Evolutionary conservation across 1,140 invertebrate genomes (phyloP).

Genomic region (Ceratitis capitata): DNA sequence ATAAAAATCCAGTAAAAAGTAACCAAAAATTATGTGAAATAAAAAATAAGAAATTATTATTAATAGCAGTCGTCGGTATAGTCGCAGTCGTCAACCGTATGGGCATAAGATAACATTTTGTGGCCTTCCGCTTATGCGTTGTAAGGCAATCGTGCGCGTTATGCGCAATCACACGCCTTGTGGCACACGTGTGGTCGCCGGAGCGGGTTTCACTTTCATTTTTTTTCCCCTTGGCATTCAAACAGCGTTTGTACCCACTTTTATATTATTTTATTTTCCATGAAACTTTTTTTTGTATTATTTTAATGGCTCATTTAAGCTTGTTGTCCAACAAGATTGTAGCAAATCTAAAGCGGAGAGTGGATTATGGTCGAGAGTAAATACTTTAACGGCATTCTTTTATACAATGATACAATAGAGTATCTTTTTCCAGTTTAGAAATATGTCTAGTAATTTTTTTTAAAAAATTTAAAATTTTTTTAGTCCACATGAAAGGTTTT

Average conservation of each 20-base stretch:
- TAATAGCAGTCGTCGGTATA: too few species aligned
- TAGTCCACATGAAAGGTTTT: too few species aligned
- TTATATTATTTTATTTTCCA: not conserved
- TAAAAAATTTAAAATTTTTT: too few species aligned
- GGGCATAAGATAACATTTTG: constrained; percentile 21
- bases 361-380: not conserved
- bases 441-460: too few species aligned
- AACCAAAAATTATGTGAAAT: constrained; percentile 37
- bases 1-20: constrained; percentile 33
- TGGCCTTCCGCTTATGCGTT: not conserved
- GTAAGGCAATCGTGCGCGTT: not conserved
- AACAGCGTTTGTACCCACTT: not conserved
- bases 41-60: constrained; percentile 36
- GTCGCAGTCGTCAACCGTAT: not conserved
- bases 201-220: not conserved
- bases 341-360: not conserved
- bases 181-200: constrained; percentile 4
- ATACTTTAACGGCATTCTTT: not conserved
- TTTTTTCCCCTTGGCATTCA: too few species aligned
- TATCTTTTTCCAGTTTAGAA: too few species aligned
- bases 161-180: constrained; percentile 34
- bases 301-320: constrained; percentile 31
- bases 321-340: constrained; percentile 30
- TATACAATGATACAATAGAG: too few species aligned
- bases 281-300: not conserved